Evolutionary conservation across 2,888 invertebrate species (phyloP), one percentile per base, ranked within the genome.

Genomic region (Belgica antarctica): DNA sequence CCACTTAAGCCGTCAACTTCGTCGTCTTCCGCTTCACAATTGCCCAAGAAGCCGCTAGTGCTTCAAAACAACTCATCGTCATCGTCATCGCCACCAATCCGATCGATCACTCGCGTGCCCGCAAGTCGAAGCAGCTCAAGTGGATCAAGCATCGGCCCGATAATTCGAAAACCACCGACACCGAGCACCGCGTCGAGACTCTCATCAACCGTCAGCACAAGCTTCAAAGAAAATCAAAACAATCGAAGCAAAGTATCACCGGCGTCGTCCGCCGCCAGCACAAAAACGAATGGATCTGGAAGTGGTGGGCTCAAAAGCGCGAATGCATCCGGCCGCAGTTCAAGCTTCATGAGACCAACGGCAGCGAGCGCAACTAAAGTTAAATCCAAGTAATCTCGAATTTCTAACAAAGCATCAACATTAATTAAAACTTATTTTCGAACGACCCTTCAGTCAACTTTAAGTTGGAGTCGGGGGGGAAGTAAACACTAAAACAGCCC

Each of bases 311-410:
- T 72, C 62, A 76, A 74, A 57, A 75, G 72, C 61, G 72, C 73
- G 63, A 77, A 77, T 22, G 75, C 74, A 75, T 76, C 65, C 66
- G 75, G 59, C 22, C 62, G 34, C 2, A 27, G 15, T n/a, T 82
- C 85, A 71, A 85, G 89, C 72, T 93, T 93, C 77, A 93, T 94
- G 93, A 85, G 92, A 75, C 93, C 93, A 1, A 94, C 94, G 0
- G 87, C 92, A 25, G 88, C 93, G 8, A 93, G 92, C 73, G 85
- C 87, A 28, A 91, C 91, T 65, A 89, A 92, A 77, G 86, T 84
- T 73, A 62, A 62, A 68, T 47, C 68, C 19, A 68, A 52, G 25
- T 52, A 68, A 68, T 34, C 25, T 19, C 25, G 52, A 52, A 52
- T 17, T 10, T 22, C 41, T 41, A 41, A 41, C 41, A 41, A 10